Evolutionary conservation across 2,888 invertebrate genomes (phyloP).

Genomic region (Hypselothyrea guttata): DNA sequence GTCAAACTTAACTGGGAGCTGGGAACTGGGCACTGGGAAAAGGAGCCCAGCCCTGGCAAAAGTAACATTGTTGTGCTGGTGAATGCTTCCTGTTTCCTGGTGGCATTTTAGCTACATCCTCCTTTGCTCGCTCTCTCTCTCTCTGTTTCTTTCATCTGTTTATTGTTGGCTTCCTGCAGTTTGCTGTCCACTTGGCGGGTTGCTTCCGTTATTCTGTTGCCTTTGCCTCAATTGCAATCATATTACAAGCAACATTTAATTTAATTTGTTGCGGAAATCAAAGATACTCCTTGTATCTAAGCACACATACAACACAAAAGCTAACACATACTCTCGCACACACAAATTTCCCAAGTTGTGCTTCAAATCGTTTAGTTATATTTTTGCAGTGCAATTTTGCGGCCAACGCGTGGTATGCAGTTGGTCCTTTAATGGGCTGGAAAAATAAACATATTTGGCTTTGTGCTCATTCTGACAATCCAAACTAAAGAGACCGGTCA

Average conservation of each 20-base stretch:
- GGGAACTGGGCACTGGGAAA: neutral
- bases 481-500: constrained; percentile 37
- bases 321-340: constrained; percentile 4
- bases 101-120: constrained; percentile 28
- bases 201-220: constrained; percentile 4
- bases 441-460: constrained; percentile 39
- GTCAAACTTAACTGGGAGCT: constrained; percentile 19
- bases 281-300: constrained; percentile 30
- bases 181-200: constrained; percentile 57
- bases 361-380: constrained; percentile 14
- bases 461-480: constrained; percentile 21
- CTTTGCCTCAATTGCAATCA: constrained; percentile 62
- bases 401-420: constrained; percentile 47
- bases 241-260: constrained; percentile 76
- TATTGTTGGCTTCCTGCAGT: constrained; percentile 64
- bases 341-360: neutral
- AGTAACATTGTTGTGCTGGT: constrained; percentile 16
- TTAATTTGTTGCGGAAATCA: constrained; percentile 71
- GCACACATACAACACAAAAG: neutral
- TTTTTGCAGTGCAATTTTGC: constrained; percentile 24
- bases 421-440: constrained; percentile 50
- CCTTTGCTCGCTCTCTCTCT: no score
- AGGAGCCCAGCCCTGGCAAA: neutral
- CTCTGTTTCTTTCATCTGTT: constrained; percentile 38
- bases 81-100: constrained; percentile 46